Evolutionary conservation across 2,797 vertebrate genomes (phyloP), one percentile per base, ranked within the genome.

Genomic region (Amblyopsis hoosieri): DNA sequence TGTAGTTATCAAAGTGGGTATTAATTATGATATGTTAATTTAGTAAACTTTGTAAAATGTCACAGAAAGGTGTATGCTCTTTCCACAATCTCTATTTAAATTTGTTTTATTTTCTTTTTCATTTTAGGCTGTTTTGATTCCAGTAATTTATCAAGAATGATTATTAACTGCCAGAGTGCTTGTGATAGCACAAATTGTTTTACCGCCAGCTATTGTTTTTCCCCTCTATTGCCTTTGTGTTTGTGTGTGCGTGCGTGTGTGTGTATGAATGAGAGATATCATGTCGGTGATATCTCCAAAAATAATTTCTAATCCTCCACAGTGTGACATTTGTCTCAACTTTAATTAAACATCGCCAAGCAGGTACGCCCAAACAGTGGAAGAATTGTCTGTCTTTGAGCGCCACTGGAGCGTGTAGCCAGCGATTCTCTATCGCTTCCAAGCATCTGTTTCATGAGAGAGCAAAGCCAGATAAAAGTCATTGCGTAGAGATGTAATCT

Each of bases 101-200:
- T 45, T 37, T 71, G 73, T 77, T n/a, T 56, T 67, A 66, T 70
- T 79, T 68, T 55, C 13, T 50, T 64, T 45, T 66, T 83, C 48
- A 13, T 81, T 82, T 79, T 31, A 23, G 33, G 50, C 50, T 64
- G 59, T 72, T 81, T 82, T 74, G 64, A 81, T 65, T 67, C 47
- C 45, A 48, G 64, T 79, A 66, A 85, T 85, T 77, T 68, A 82
- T 84, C 69, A 80, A 65, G 52, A 71, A 45, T 65, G 66, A 81
- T 80, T 74, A 79, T 85, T 75, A 85, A 75, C 73, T 71, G 78
- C 62, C 69, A 73, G 62, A 0, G 12, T 56, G 54, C 48, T 60
- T 57, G 59, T 69, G 59, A 74, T 72, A 60, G 49, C 7, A 45
- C 58, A 75, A 72, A 71, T 69, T 66, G 60, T 76, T 78, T 79